Evolutionary conservation across 1,140 invertebrate species (phyloP).

Genomic region (Magallana gigas): DNA sequence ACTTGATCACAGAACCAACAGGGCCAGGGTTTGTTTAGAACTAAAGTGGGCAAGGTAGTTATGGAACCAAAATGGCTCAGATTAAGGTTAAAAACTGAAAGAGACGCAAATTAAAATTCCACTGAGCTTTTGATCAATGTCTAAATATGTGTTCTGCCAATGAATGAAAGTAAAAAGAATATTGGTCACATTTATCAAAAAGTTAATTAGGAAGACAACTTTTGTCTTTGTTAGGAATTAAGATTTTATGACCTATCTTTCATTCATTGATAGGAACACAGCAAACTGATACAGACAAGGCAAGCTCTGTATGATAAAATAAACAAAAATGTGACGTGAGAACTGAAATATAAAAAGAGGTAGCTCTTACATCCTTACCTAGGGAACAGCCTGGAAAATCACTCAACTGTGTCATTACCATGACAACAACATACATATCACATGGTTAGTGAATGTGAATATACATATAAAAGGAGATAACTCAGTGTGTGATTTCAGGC

Average conservation of each 20-base stretch:
- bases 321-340: slow-evolving; percentile 19
- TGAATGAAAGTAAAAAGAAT: background rate
- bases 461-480: background rate
- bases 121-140: background rate
- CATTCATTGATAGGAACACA: slow-evolving; percentile 11
- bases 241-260: background rate
- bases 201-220: background rate
- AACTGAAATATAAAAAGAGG: slow-evolving; percentile 29
- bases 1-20: too few relatives aligned
- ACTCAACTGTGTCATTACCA: slow-evolving; percentile 25
- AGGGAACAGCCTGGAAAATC: slow-evolving; percentile 42
- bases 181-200: too few relatives aligned
- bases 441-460: slow-evolving; percentile 52
- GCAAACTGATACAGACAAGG: background rate
- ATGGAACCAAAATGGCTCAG: background rate
- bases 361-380: slow-evolving; percentile 51
- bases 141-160: background rate
- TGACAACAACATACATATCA: slow-evolving; percentile 43
- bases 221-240: background rate
- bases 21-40: too few relatives aligned
- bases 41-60: background rate
- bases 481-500: too few relatives aligned
- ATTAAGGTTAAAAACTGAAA: slow-evolving; percentile 8
- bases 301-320: slow-evolving; percentile 17
- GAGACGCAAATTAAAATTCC: slow-evolving; percentile 3